Evolutionary conservation across 2,797 vertebrate genomes (phyloP), one percentile per base, ranked within the genome.

Genomic region (Centropyge bicolor): DNA sequence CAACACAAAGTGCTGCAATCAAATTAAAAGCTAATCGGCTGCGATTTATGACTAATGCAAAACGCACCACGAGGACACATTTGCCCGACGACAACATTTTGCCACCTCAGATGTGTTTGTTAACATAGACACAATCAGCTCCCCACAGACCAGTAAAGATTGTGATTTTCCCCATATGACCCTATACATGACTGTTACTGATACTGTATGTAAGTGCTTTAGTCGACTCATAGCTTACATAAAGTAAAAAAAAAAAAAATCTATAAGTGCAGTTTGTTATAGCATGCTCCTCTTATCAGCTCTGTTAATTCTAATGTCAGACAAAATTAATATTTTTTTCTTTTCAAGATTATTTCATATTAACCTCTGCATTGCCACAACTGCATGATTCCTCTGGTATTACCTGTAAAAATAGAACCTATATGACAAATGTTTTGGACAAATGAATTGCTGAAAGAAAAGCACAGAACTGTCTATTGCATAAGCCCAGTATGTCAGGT

Each of bases 121-220:
- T 85, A 73, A 66, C 12, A 66, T 63, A 35, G 69, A 69, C n/a
- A 79, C 78, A 86, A 80, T 86, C 64, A 79, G 48, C 19, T 86
- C 57, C 86, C 77, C 43, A 57, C 55, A 81, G 65, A 86, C 70
- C 57, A 76, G 62, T 74, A 74, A 72, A 83, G 88, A 92, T 90
- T 90, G 87, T 85, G 81, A 83, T 88, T 84, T 73, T 62, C 86
- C 68, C 56, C 54, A 20, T 24, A 62, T 36, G 64, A 36, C 67
- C 78, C 46, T 63, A 35, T 57, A 55, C 12, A 73, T 81, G 55
- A 64, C 36, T 69, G 66, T 85, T 85, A 82, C 52, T n/a, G 24
- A 11, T 70, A 52, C 2, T 31, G 14, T 52, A 60, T 19, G 27
- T 36, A 35, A 52, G 48, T 68, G 46, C 61, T 84, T 78, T 56